Conservation (phyloP, 1,140 invertebrate species). For the Lepidostoma basale region DNA sequence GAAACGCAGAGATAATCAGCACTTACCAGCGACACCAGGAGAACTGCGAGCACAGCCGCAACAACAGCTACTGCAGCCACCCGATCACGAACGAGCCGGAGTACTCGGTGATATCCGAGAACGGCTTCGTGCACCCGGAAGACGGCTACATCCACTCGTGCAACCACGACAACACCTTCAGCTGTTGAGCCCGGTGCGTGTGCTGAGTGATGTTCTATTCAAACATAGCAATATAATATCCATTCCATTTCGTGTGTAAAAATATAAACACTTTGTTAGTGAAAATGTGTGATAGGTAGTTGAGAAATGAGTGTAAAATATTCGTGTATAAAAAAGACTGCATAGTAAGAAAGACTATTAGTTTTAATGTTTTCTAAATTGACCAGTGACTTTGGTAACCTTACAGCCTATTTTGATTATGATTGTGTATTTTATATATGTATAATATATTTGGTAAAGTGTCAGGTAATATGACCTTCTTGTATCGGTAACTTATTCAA, state of each 20-base stretch:
- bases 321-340: conserved; percentile 43
- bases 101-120: conserved; percentile 59
- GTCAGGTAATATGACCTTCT: conserved; percentile 6
- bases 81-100: conserved; percentile 56
- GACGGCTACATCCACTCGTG: conserved; percentile 56
- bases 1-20: conserved; percentile 55
- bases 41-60: conserved; percentile 47
- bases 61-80: conserved; percentile 31
- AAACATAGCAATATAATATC: conserved; percentile 59
- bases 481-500: conserved; percentile 26
- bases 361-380: conserved; percentile 39
- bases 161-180: conserved; percentile 59
- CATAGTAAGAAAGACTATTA: conserved; percentile 35
- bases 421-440: conserved; percentile 27
- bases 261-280: conserved; percentile 36
- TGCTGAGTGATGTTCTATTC: conserved; percentile 28
- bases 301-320: conserved; percentile 35
- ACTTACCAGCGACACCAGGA: conserved; percentile 52
- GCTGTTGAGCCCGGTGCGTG: conserved; percentile 54
- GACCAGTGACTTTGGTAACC: conserved; percentile 42
- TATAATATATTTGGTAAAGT: conserved; percentile 17
- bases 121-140: conserved; percentile 49
- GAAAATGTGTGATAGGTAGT: conserved; percentile 37
- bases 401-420: conserved; percentile 34
- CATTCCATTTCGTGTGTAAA: conserved; percentile 54